Percentiles rank a stretch among this genome's conserved stretches.
phyloP scores from a whole-genome alignment of 2,888 invertebrate species.

The Bibio marci region DNA sequence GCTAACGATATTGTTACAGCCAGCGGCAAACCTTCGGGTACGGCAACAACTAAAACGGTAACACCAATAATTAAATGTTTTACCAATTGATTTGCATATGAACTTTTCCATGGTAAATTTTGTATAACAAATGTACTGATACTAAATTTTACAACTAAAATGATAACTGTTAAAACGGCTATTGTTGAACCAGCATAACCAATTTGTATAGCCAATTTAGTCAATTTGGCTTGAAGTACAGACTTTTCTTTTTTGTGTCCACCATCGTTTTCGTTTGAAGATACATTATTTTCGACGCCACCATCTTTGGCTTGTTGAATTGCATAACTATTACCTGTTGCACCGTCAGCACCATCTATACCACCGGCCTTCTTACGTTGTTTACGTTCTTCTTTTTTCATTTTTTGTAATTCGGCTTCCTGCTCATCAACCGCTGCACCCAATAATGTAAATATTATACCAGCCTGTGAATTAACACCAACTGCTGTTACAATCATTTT shows the following conservation, averaged over 20 bases:
- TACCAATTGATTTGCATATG: slow-evolving; percentile 82
- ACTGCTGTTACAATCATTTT: slow-evolving; percentile 98
- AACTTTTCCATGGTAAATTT: slow-evolving; percentile 53
- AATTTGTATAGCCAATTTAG: slow-evolving; percentile 97
- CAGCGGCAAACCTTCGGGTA: slow-evolving; percentile 95
- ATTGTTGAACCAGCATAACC: slow-evolving; percentile 98
- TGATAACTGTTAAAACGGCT: slow-evolving; percentile 91
- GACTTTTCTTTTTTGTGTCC: slow-evolving; percentile 87
- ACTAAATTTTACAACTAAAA: slow-evolving; percentile 90
- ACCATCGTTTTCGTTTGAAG: slow-evolving; percentile 16
- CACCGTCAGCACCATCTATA: slow-evolving; percentile 1
- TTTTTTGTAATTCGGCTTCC: slow-evolving; percentile 79
- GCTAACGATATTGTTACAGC: slow-evolving; percentile 97
- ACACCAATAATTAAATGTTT: slow-evolving; percentile 99
- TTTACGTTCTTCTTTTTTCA: slow-evolving; percentile 62
- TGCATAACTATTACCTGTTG: slow-evolving; percentile 39
- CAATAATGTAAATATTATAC: slow-evolving; percentile 95
- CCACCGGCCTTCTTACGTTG: neutral
- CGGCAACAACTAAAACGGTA: slow-evolving; percentile 97
- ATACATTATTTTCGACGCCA: slow-evolving; percentile 20
- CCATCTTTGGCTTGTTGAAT: slow-evolving; percentile 23
- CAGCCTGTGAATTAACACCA: slow-evolving; percentile 90
- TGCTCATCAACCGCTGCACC: slow-evolving; percentile 90
- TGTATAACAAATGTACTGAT: slow-evolving; percentile 73
- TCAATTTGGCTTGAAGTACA: slow-evolving; percentile 95